Evolutionary conservation across 2,888 invertebrate species (phyloP).

Genomic region (Drosophila buzzatii): DNA sequence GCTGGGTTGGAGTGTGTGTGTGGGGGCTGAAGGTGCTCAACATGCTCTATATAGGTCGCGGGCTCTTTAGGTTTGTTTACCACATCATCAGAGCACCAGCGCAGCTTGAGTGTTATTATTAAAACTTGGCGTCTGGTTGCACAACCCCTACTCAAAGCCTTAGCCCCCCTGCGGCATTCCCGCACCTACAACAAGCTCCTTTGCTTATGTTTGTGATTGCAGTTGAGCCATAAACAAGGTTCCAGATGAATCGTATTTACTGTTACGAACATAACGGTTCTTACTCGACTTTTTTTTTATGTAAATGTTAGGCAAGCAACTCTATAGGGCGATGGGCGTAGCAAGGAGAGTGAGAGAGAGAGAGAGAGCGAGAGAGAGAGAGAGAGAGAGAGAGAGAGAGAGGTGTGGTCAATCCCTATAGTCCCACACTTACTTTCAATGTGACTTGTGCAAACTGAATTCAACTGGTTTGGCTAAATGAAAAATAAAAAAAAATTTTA

Average conservation of each 20-base stretch:
- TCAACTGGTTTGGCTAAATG: slow-evolving; percentile 23
- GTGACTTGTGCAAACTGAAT: slow-evolving; percentile 22
- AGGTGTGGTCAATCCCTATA: slow-evolving; percentile 25
- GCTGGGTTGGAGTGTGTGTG: background rate
- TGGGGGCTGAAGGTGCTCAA: background rate
- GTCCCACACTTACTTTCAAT: slow-evolving; percentile 14
- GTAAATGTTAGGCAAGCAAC: slow-evolving; percentile 29
- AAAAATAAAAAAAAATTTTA: background rate
- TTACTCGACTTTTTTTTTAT: slow-evolving; percentile 41
- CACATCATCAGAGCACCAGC: slow-evolving; percentile 40
- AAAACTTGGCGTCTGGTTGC: slow-evolving; percentile 54
- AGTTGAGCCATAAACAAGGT: slow-evolving; percentile 36
- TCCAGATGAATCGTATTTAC: slow-evolving; percentile 55
- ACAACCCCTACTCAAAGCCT: slow-evolving; percentile 17
- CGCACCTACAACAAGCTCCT: too few relatives aligned
- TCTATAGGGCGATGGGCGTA: background rate
- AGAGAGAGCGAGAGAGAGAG: too few relatives aligned
- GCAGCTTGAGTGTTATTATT: slow-evolving; percentile 48
- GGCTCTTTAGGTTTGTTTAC: slow-evolving; percentile 69
- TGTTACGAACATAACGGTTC: slow-evolving; percentile 13
- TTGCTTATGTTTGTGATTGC: slow-evolving; percentile 18
- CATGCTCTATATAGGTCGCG: slow-evolving; percentile 63
- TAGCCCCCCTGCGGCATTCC: background rate
- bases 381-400: background rate
- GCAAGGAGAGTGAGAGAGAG: background rate